Evolutionary conservation across 1,140 invertebrate genomes (phyloP).

Genomic region (Akabosia matsudoensis): DNA sequence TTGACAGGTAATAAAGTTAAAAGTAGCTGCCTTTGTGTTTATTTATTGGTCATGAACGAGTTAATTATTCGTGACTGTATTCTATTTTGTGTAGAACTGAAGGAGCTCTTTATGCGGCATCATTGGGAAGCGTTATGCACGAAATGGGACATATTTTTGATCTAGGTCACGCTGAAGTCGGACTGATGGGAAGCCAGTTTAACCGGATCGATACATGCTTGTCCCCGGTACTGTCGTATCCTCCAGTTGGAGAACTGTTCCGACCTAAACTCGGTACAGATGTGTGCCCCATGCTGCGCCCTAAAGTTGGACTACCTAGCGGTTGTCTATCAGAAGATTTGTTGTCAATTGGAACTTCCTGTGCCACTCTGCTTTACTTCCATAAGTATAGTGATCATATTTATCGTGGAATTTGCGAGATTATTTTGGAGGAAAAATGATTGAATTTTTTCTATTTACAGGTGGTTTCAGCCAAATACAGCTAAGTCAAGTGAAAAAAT

Average conservation of each 20-base stretch:
- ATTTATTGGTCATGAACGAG: too few species aligned
- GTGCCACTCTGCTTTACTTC: constrained; percentile 39
- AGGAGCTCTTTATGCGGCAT: constrained; percentile 86
- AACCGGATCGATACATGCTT: constrained; percentile 67
- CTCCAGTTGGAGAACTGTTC: constrained; percentile 7
- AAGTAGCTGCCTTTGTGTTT: too few species aligned
- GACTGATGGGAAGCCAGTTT: constrained; percentile 92
- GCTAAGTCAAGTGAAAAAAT: constrained; percentile 12
- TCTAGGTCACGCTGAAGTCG: constrained; percentile 81
- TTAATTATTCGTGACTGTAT: background rate
- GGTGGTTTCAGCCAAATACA: constrained; percentile 29
- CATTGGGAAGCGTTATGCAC: constrained; percentile 87
- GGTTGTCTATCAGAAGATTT: constrained; percentile 39
- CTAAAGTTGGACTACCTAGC: constrained; percentile 39
- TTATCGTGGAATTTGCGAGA: too few species aligned
- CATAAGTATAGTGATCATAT: too few species aligned
- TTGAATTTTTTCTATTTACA: background rate
- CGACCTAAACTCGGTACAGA: constrained; percentile 18
- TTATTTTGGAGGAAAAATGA: background rate
- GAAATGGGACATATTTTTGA: constrained; percentile 94
- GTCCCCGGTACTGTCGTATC: constrained; percentile 37
- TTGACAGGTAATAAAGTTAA: constrained; percentile 11
- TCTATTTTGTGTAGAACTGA: constrained; percentile 61
- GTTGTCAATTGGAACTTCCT: constrained; percentile 36
- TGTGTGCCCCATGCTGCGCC: constrained; percentile 34